phyloP scores from a whole-genome alignment of 1,140 invertebrate genomes.

The Mamestra configurata region DNA sequence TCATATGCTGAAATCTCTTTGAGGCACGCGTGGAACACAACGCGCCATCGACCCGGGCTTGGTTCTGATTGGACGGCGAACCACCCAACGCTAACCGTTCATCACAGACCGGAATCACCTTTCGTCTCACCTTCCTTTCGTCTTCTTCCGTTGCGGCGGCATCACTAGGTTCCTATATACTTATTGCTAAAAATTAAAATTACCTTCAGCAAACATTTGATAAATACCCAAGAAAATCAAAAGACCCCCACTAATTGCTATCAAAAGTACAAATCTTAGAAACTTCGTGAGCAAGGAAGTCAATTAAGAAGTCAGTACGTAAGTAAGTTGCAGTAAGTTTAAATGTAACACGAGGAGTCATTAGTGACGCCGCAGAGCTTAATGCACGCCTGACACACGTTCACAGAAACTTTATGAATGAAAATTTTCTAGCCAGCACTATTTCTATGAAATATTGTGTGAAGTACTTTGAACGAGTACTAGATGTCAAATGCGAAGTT shows the following conservation, averaged over 20 bases:
- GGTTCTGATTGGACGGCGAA: no score
- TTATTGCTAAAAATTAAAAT: no score
- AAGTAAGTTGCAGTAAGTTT: conserved; percentile 6
- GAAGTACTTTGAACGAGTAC: neutral
- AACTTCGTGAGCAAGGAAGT: conserved; percentile 11
- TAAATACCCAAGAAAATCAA: no score
- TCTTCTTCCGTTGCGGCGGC: no score
- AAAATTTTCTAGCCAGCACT: neutral
- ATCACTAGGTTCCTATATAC: no score
- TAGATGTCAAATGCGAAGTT: neutral
- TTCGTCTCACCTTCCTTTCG: no score
- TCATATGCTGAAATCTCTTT: no score
- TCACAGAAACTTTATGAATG: neutral
- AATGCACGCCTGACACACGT: neutral
- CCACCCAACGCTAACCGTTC: no score
- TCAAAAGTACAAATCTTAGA: neutral
- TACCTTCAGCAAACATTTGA: no score
- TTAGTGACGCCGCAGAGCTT: neutral
- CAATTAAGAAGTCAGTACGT: conserved; percentile 30
- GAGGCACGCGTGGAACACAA: no score
- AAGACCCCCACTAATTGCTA: neutral
- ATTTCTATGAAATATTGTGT: conserved; percentile 11
- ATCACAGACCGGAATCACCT: no score
- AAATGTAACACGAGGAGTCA: conserved; percentile 15
- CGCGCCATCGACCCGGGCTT: no score